These are phyloP conservation scores for Petrophora chlorosata DNA, from an alignment of 2,888 invertebrate genomes.

Conservation along the genomic window DNA sequence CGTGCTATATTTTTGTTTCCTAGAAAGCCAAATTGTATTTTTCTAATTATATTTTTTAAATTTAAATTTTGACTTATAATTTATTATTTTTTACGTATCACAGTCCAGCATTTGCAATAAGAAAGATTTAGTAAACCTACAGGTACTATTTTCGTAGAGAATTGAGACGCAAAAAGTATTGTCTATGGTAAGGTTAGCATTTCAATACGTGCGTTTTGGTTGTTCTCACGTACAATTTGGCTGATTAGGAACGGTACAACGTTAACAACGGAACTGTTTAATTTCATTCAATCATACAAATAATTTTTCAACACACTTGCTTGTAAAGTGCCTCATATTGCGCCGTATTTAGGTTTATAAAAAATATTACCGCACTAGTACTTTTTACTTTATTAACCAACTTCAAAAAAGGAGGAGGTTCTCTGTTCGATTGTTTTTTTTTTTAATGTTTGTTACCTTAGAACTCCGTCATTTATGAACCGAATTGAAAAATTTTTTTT, in stretches of 20 bases:
- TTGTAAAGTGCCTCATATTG: too few species aligned
- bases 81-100: slow-evolving; percentile 52
- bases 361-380: too few species aligned
- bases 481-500: too few species aligned
- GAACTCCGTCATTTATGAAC: too few species aligned
- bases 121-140: background rate
- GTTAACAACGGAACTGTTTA: slow-evolving; percentile 7
- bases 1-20: slow-evolving; percentile 50
- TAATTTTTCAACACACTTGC: too few species aligned
- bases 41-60: slow-evolving; percentile 19
- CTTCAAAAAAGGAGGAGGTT: too few species aligned
- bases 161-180: background rate
- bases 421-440: too few species aligned
- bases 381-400: too few species aligned
- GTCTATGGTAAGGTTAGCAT: background rate
- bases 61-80: background rate
- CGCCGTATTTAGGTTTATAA: too few species aligned
- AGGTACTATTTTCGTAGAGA: slow-evolving; percentile 31
- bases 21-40: slow-evolving; percentile 63
- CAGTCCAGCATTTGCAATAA: slow-evolving; percentile 53
- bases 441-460: too few species aligned
- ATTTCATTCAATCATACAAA: background rate
- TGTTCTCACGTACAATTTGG: slow-evolving; percentile 59
- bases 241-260: slow-evolving; percentile 55
- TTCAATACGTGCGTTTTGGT: slow-evolving; percentile 16